These are phyloP conservation scores for Thamnophis elegans DNA, from an alignment of 2,797 vertebrate species.

Conservation along the genomic window DNA sequence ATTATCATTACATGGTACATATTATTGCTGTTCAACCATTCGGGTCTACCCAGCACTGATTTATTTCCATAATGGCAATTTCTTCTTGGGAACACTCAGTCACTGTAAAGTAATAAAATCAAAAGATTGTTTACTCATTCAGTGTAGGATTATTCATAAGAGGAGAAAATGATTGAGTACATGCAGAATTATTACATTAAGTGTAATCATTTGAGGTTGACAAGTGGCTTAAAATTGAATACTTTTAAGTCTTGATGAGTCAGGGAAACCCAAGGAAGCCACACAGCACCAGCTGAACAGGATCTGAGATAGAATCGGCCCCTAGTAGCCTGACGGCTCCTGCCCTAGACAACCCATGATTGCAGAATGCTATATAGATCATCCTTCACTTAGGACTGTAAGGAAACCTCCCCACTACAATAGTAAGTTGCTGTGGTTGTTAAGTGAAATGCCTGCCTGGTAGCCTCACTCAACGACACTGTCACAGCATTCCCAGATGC, in stretches of 20 bases:
- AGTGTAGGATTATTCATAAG: neutral
- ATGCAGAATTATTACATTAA: neutral
- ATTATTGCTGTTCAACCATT: neutral
- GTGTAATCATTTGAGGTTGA: neutral
- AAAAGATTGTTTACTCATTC: neutral
- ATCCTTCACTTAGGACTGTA: neutral
- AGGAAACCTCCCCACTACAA: neutral
- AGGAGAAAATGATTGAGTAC: neutral
- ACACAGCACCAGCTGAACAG: neutral
- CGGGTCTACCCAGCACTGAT: neutral
- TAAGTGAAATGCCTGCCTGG: neutral
- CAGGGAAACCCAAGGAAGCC: neutral
- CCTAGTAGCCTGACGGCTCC: neutral
- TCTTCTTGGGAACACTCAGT: neutral
- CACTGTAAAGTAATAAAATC: neutral
- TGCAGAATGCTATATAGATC: neutral
- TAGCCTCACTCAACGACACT: neutral
- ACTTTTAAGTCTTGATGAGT: neutral
- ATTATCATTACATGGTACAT: neutral
- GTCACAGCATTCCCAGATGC: neutral
- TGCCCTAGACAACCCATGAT: neutral
- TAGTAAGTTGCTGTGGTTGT: neutral
- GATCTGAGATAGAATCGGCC: neutral
- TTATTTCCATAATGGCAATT: neutral
- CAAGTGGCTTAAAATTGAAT: neutral